phyloP scores from a whole-genome alignment of 2,113 vertebrate species.

The Cnemophilus loriae region DNA sequence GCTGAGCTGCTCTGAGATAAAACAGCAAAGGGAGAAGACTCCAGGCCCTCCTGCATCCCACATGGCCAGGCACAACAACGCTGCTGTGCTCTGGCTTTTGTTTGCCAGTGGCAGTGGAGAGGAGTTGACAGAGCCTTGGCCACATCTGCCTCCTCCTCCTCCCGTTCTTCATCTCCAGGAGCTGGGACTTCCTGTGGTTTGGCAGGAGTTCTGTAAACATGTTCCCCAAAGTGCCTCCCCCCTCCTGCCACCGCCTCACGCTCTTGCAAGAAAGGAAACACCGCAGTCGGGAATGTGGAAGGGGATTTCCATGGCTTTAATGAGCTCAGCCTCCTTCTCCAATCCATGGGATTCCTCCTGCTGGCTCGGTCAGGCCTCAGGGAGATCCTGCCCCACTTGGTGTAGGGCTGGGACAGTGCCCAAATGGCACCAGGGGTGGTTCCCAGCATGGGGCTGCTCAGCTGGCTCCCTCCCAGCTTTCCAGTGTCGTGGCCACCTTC shows the following conservation, averaged over 20 bases:
- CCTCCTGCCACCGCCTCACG: neutral
- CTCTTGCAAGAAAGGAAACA: constrained; percentile 32
- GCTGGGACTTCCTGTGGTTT: constrained; percentile 62
- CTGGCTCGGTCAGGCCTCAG: neutral
- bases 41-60: neutral
- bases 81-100: neutral
- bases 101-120: neutral
- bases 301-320: constrained; percentile 31
- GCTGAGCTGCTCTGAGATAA: neutral
- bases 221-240: constrained; percentile 11
- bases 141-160: neutral
- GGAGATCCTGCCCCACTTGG: neutral
- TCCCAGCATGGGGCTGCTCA: neutral
- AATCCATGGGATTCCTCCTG: neutral
- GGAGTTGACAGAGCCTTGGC: constrained; percentile 8
- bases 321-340: neutral
- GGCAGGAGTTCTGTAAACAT: constrained; percentile 55
- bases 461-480: neutral
- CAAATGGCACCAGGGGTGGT: neutral
- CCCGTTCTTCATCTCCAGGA: constrained; percentile 5
- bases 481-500: neutral
- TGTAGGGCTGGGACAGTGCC: neutral
- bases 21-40: neutral
- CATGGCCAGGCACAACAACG: neutral
- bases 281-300: neutral